phyloP scores from a whole-genome alignment of 2,888 invertebrate species.

The Tethea ocularis region DNA sequence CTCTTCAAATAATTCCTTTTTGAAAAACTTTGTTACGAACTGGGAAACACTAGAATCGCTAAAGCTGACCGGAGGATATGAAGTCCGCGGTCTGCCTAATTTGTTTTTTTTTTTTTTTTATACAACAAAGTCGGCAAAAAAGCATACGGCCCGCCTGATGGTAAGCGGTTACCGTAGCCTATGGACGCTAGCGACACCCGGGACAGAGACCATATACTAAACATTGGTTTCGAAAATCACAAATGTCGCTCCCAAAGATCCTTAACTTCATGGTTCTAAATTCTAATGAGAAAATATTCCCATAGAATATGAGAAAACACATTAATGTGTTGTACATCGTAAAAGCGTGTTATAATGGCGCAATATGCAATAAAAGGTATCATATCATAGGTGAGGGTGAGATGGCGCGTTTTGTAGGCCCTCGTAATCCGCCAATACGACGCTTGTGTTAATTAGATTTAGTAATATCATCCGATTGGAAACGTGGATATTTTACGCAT shows the following conservation, averaged over 20 bases:
- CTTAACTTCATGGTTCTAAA: background rate
- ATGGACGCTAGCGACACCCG: too few relatives aligned
- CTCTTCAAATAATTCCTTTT: background rate
- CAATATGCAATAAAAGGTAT: conserved; percentile 1
- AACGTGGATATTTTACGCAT: background rate
- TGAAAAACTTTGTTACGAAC: too few relatives aligned
- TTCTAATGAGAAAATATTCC: background rate
- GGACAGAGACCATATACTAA: too few relatives aligned
- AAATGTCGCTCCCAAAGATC: too few relatives aligned
- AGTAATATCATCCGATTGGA: conserved; percentile 5
- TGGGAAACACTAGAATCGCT: too few relatives aligned
- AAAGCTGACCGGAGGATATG: too few relatives aligned
- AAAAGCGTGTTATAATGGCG: background rate
- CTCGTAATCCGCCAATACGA: conserved; percentile 33
- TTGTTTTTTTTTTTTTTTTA: too few relatives aligned
- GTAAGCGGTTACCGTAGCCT: too few relatives aligned
- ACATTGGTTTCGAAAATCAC: too few relatives aligned
- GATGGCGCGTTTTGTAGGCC: conserved; percentile 23
- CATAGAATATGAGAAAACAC: background rate
- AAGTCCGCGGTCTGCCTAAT: too few relatives aligned
- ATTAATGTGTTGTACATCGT: background rate
- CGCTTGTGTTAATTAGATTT: conserved; percentile 39
- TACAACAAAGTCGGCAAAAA: too few relatives aligned
- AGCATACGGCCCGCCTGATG: too few relatives aligned
- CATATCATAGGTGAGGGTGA: background rate